Evolutionary conservation across 2,888 invertebrate genomes (phyloP).

Genomic region (Thumatha senex): DNA sequence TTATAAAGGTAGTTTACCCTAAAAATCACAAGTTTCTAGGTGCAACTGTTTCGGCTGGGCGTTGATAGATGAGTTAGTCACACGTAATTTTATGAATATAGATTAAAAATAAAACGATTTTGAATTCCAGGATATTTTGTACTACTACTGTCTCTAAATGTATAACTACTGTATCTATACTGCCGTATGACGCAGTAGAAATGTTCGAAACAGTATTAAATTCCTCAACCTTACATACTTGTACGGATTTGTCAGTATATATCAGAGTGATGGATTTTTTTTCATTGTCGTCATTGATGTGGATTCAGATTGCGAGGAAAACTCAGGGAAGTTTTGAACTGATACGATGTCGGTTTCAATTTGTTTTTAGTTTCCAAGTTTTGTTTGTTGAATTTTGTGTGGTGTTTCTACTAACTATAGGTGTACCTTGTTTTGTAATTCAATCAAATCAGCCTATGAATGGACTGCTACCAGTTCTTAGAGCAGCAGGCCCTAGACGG

Average conservation of each 20-base stretch:
- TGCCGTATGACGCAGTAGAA: conserved; percentile 2
- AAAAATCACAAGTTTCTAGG: no score
- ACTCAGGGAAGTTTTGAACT: conserved; percentile 2
- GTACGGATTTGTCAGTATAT: conserved; percentile 22
- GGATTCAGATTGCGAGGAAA: conserved; percentile 5
- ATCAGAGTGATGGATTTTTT: conserved; percentile 26
- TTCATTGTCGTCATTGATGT: conserved; percentile 18
- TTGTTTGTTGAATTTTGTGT: not conserved
- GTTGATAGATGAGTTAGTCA: no score
- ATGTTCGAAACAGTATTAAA: conserved; percentile 23
- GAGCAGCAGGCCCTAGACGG: no score
- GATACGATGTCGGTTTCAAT: conserved; percentile 2
- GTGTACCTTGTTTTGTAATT: no score
- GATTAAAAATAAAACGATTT: no score
- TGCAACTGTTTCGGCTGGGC: no score
- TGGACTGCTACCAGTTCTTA: no score
- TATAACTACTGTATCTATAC: conserved; percentile 6
- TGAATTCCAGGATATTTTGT: no score
- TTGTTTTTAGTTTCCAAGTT: not conserved
- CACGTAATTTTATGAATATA: no score
- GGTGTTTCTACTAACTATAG: not conserved
- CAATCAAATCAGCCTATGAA: no score
- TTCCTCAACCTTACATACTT: conserved; percentile 21
- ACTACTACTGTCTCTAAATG: not conserved
- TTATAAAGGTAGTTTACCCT: no score